Percentiles rank a stretch among this genome's conserved stretches.
These are phyloP conservation scores for Loripinus fragilis DNA, from an alignment of 2,888 invertebrate species.

Conservation along the genomic window DNA sequence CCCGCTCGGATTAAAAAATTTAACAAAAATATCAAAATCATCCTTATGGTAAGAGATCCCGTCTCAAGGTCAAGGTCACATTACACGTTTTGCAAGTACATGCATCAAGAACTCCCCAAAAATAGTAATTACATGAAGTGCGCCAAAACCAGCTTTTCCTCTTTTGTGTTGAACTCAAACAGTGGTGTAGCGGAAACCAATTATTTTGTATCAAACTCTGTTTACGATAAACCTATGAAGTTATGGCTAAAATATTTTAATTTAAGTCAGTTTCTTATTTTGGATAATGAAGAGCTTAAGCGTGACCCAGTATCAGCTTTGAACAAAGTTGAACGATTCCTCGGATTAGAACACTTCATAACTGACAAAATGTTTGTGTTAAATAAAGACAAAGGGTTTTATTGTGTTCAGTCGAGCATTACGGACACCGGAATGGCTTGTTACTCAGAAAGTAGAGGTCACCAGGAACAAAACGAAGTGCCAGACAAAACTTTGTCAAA, in stretches of 20 bases:
- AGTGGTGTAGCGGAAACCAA: not conserved
- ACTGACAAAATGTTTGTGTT: conserved; percentile 94
- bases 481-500: conserved; percentile 3
- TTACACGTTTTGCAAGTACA: not conserved
- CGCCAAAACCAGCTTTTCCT: not conserved
- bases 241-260: conserved; percentile 96
- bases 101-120: not conserved
- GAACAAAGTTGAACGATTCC: conserved; percentile 73
- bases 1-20: conserved; percentile 96
- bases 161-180: not conserved
- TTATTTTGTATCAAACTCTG: conserved; percentile 45
- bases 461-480: conserved; percentile 82
- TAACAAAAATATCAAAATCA: conserved; percentile 94
- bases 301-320: conserved; percentile 70
- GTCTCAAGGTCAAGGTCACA: conserved; percentile 90
- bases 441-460: conserved; percentile 93
- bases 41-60: conserved; percentile 97
- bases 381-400: conserved; percentile 97
- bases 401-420: conserved; percentile 88
- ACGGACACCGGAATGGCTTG: conserved; percentile 88
- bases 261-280: conserved; percentile 94
- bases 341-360: conserved; percentile 70
- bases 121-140: no score
- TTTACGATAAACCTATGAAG: conserved; percentile 88
- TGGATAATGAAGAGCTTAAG: conserved; percentile 86